Base-by-base conservation (phyloP, 2,113 vertebrate species). In the Geothlypis trichas region DNA sequence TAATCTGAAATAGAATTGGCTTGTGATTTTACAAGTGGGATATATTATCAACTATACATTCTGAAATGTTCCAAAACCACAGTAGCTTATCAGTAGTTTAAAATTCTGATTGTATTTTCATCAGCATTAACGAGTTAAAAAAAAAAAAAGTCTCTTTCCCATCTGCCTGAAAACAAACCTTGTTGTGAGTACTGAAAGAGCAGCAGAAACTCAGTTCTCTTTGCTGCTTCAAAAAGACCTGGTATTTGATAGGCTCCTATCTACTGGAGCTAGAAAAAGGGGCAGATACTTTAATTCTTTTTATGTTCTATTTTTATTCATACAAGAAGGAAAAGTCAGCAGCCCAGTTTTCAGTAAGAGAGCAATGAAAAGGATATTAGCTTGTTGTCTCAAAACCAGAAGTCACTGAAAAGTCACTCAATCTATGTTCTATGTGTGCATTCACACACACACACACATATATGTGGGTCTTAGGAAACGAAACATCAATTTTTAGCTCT, bases 11-110 rank as follows among this genome's bases (percentile, higher is more conserved):
- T 7, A 84, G 15, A 89, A 66, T 11, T 28, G 23, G 22, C 7
- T 65, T 86, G 4, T 77, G 65, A 49, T 80, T 86, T 89, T 89
- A 77, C 20, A 77, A 16, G 31, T 33, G 17, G 57, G 16, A 33
- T 55, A 23, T 0, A 0, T 74, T 62, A 42, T 49, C 26, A 55
- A 26, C 11, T 33, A n/a, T 13, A 12, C 1, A n/a, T 66, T 47
- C 54, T 55, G 54, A 80, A 84, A 81, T 27, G 10, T 19, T 80
- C 11, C 8, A 63, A 72, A 76, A 4, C 1, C 6, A 26, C 17
- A 42, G 14, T 7, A 90, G 12, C 21, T 61, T 61, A 37, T 42
- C 37, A 79, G 9, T 11, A 73, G 11, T 69, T 93, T 69, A 65
- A 86, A 80, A 55, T 73, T 61, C 59, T 88, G 4, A 19, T 30